These are phyloP conservation scores for Eulemur albifrons DNA, from an alignment of 2,797 vertebrate species.

Conservation along the genomic window DNA sequence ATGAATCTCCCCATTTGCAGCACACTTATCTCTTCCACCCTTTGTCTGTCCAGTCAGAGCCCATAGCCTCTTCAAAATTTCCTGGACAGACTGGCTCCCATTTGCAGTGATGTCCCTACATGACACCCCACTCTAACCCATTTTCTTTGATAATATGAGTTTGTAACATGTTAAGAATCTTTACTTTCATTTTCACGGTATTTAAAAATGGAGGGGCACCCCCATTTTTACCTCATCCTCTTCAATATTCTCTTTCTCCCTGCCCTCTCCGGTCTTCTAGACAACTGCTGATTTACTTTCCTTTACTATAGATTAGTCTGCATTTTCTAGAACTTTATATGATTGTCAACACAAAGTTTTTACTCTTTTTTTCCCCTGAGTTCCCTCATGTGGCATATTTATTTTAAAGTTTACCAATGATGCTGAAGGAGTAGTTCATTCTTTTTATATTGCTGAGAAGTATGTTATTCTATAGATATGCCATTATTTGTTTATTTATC, in stretches of 20 bases:
- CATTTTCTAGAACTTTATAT: conserved; percentile 30
- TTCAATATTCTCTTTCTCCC: neutral
- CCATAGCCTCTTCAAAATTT: neutral
- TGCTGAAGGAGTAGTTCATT: neutral
- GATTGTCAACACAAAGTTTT: neutral
- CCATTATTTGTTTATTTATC: neutral
- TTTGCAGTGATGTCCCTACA: neutral
- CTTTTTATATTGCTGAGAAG: neutral
- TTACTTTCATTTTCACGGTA: conserved; percentile 20
- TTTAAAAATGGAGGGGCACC: neutral
- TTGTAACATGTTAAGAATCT: neutral
- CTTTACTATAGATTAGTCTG: neutral
- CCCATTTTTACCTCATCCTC: neutral
- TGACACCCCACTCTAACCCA: no score
- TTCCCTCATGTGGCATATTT: neutral
- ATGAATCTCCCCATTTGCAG: neutral
- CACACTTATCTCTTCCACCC: neutral
- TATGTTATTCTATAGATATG: neutral
- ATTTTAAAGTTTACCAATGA: neutral
- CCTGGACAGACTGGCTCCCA: neutral
- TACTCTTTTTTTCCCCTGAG: neutral
- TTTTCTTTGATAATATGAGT: neutral
- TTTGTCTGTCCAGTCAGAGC: neutral
- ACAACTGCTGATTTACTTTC: neutral
- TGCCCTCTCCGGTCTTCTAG: neutral